A percentile compares a stretch with the other conserved stretches of the same genome.
phyloP scores from a whole-genome alignment of 2,888 invertebrate species.

The Drosophila phalerata region DNA sequence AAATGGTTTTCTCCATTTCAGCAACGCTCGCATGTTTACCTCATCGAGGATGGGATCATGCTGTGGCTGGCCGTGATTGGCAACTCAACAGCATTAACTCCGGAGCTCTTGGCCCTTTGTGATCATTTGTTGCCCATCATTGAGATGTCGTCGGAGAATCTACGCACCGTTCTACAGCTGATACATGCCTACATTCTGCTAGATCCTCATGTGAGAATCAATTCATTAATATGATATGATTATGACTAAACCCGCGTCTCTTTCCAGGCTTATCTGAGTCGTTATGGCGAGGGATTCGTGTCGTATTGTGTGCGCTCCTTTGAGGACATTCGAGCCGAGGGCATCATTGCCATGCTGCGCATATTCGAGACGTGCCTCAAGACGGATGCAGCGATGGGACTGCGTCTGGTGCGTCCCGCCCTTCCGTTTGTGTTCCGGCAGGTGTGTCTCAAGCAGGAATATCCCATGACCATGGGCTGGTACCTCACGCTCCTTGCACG shows the following conservation, averaged over 20 bases:
- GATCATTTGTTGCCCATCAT: conserved; percentile 91
- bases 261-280: conserved; percentile 89
- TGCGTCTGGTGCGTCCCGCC: conserved; percentile 89
- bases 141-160: conserved; percentile 93
- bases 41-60: conserved; percentile 96
- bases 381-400: conserved; percentile 90
- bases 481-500: conserved; percentile 92
- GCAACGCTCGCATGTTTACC: conserved; percentile 93
- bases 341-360: conserved; percentile 90
- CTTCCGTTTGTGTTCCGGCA: conserved; percentile 88
- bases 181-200: conserved; percentile 93
- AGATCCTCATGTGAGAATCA: conserved; percentile 86
- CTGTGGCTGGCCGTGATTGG: conserved; percentile 95
- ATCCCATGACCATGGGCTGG: conserved; percentile 91
- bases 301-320: conserved; percentile 90
- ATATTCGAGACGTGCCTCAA: conserved; percentile 92
- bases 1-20: conserved; percentile 57
- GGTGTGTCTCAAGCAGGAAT: conserved; percentile 89
- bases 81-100: conserved; percentile 89
- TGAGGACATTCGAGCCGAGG: conserved; percentile 92
- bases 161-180: conserved; percentile 92
- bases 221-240: neutral
- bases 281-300: conserved; percentile 90
- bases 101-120: conserved; percentile 90
- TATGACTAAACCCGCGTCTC: neutral